These are phyloP conservation scores for Endomychus coccineus DNA, from an alignment of 2,888 invertebrate species.

Conservation along the genomic window DNA sequence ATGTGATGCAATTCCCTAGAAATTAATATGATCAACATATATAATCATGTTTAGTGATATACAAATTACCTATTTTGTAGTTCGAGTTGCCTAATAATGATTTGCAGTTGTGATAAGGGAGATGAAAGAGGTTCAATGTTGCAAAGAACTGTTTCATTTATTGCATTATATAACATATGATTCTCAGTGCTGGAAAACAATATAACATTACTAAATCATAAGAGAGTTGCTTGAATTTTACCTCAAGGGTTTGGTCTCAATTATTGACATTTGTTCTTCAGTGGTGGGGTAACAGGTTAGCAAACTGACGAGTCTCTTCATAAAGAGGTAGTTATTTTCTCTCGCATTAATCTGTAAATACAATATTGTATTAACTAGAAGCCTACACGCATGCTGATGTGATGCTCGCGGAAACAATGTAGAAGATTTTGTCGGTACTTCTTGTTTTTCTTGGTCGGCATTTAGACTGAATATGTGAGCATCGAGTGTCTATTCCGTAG, in stretches of 20 bases:
- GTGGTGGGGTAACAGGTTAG: constrained; percentile 30
- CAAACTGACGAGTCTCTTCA: constrained; percentile 33
- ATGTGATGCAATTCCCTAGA: constrained; percentile 50
- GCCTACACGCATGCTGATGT: no score
- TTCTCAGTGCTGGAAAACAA: neutral
- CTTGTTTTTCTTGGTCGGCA: no score
- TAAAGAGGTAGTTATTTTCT: constrained; percentile 17
- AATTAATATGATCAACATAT: constrained; percentile 18
- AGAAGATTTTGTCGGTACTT: no score
- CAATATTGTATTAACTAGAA: no score
- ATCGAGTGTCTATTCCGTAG: no score
- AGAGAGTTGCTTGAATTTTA: no score
- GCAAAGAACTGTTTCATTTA: constrained; percentile 19
- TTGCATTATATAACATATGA: neutral
- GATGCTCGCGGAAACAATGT: no score
- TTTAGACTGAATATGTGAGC: no score
- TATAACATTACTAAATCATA: no score
- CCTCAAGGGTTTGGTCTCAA: constrained; percentile 41
- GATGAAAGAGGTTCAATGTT: constrained; percentile 41
- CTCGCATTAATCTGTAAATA: constrained; percentile 11
- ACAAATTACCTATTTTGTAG: constrained; percentile 54
- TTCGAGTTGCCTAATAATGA: constrained; percentile 65
- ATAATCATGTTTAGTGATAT: no score
- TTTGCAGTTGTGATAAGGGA: constrained; percentile 56
- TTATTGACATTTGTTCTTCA: constrained; percentile 19